phyloP scores from a whole-genome alignment of 2,888 invertebrate species.

The Polyommatus icarus region DNA sequence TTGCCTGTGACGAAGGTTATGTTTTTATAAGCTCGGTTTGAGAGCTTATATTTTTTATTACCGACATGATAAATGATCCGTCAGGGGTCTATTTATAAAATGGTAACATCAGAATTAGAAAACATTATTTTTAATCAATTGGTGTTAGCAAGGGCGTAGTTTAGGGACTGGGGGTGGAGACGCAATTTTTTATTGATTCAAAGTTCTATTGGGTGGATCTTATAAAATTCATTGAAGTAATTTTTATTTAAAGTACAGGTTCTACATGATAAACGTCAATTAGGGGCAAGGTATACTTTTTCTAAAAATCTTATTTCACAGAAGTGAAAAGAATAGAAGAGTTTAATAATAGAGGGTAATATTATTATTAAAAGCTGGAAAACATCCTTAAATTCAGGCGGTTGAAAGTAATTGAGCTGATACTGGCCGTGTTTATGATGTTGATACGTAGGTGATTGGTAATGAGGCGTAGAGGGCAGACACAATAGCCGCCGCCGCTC shows the following conservation, averaged over 20 bases:
- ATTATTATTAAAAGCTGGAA: not conserved
- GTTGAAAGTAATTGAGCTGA: conserved; percentile 30
- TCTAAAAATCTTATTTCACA: not conserved
- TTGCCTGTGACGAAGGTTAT: conserved; percentile 63
- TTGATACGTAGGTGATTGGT: conserved; percentile 47
- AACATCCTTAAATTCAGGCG: not conserved
- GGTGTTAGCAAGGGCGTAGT: not conserved
- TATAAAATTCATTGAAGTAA: no score
- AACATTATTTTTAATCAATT: not conserved
- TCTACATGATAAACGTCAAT: no score
- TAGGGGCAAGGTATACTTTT: no score
- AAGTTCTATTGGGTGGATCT: not conserved
- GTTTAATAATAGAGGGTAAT: not conserved
- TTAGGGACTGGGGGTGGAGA: not conserved
- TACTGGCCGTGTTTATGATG: conserved; percentile 33
- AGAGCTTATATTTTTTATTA: conserved; percentile 41
- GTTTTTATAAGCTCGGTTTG: conserved; percentile 52
- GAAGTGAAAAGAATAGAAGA: not conserved
- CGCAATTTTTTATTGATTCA: not conserved
- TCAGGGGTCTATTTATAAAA: conserved; percentile 24
- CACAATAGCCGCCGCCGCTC: conserved; percentile 70
- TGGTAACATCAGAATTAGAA: conserved; percentile 8
- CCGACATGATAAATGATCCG: conserved; percentile 31
- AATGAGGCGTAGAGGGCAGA: conserved; percentile 66
- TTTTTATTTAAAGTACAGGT: no score